Base-by-base conservation (phyloP, 30 jellyfish, hydroid and myxozoan species). In the Hydra vulgaris region DNA sequence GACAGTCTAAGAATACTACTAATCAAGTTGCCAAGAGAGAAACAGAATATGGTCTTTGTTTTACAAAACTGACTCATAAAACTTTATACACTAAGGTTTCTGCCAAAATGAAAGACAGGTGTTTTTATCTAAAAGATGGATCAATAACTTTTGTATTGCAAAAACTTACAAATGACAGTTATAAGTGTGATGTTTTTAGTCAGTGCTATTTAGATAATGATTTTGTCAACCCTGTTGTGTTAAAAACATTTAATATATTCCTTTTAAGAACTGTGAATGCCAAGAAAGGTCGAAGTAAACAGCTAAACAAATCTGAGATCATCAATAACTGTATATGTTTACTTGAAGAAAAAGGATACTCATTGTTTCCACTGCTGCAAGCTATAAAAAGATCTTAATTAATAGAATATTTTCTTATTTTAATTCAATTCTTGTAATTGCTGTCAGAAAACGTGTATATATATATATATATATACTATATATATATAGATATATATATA, bases 21-120 rank as follows among this genome's bases (percentile, higher is more conserved):
- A 77, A 26, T 27, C 84, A 0, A 76, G 19, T 76, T 25, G 54
- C 79, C 52, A 76, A 76, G 52, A 27, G 84, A 0, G 79, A 76
- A 15, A 15, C 18, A n/a, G 84, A 76, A 40, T 40, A 40, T 40
- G 61, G 61, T 40, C 61, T 40, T 40, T 40, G 61, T 40, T 40
- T 40, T 40, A 5, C 61, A 40, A 40, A 40, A 40, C 61, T 40
- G 12, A 40, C 5, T 40, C 61, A 40, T 40, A 40, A 40, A 40
- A 40, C 61, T 40, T 40, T 40, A 40, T 40, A 12, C 61, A 40
- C 61, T 3, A 40, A 40, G 61, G 61, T 40, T 40, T 40, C 61
- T 40, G 61, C 61, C 61, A 40, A 40, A 5, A 40, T 3, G 61
- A 40, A 40, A 40, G 61, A 40, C 61, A 40, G 61, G 61, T 40